Base-by-base conservation (phyloP, 2,113 vertebrate genomes). In the Rhinoderma darwinii region DNA sequence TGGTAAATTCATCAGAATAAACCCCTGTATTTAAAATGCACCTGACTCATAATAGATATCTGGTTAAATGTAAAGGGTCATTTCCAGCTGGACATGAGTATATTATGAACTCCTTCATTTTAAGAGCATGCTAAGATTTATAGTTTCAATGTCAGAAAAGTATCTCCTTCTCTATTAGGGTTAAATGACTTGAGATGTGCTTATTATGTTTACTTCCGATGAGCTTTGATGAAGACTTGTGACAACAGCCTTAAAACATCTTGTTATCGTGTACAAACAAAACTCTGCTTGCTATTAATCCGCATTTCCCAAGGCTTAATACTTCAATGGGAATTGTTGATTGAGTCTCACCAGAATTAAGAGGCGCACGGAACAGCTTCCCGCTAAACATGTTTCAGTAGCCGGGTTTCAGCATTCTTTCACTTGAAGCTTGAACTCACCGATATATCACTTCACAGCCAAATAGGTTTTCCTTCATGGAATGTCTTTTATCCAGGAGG, bases 361-460 rank as follows among this genome's bases (percentile, higher is more conserved):
- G 70, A 56, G 47, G 37, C 22, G 14, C n/a, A 50, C 47, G 75
- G 35, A 84, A 25, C 17, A 59, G 22, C 44, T 74, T 56, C 44
- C 79, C 56, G 2, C 72, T 76, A 61, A 76, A 61, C 83, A 63
- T 84, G 73, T 56, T 20, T 84, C 61, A 50, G 89, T 82, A 88
- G 88, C 86, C 91, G 92, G 92, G 92, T 90, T 86, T 89, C 92
- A 90, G 88, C 88, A 89, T 84, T 89, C 88, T 88, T 89, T 75
- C 30, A 88, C 61, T n/a, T n/a, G 51, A 89, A 89, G 76, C 84
- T 83, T 81, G 88, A 90, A 86, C 41, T 54, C 50, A 89, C 82
- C 89, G 93, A 90, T 88, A 82, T 93, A 93, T 92, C 87, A 86
- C 76, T 82, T 70, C 66, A 83, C 41, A 2, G 77, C 90, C 54